Evolutionary conservation across 2,888 invertebrate genomes (phyloP), one percentile per base, ranked within the genome.

Genomic region (Machimus atricapillus): DNA sequence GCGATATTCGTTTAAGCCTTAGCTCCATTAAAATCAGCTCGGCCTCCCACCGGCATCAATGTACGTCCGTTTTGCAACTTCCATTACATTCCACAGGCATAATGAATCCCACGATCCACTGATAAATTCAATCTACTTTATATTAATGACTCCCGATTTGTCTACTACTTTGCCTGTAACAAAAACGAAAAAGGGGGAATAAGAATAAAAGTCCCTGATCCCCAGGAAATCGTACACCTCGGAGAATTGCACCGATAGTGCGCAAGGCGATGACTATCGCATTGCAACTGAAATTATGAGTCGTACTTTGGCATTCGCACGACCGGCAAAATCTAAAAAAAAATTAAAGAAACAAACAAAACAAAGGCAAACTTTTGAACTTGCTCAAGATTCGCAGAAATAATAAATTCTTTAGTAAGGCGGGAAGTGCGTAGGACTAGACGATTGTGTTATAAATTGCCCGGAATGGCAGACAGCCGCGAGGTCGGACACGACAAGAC

Each of bases 401-500:
- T 52, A 81, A 81, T 81, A 81, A 81, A 81, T 52, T 81, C 81
- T 52, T 52, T 78, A 23, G 78, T 19, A 14, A 78, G 78, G 78
- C 78, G 78, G 78, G 52, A 52, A 81, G 52, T 81, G 81, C 81
- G 81, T 81, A 81, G 81, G 81, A 56, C 52, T 81, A 66, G 66
- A 43, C 56, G 81, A 81, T 81, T 81, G 52, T 56, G 52, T 52
- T 81, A 81, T 81, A 81, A 81, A 81, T 81, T 81, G 81, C 81
- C 27, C n/a, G 34, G 52, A 52, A 52, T 81, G 52, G 52, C 8
- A 81, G 81, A 81, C 81, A 81, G 56, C 52, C 34, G 81, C 34
- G 81, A 52, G 81, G 81, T 81, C 81, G 81, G 78, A 78, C 78
- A 78, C 78, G 78, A 56, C 34, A 56, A 34, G 78, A 56, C 34